Conservation (phyloP, 2,888 invertebrate species). For the Mystacides longicornis region DNA sequence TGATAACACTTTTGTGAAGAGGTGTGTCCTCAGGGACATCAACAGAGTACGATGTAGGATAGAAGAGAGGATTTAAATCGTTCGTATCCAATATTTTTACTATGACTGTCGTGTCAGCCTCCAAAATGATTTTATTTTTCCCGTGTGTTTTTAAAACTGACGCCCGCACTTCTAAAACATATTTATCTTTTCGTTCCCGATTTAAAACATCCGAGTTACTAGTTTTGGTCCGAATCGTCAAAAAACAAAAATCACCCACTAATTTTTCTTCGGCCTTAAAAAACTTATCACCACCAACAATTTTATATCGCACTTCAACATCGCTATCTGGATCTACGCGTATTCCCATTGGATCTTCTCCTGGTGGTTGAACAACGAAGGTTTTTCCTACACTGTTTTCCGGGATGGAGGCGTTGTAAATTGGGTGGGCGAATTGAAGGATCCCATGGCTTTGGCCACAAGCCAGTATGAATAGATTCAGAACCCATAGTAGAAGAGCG, state of each 20-base stretch:
- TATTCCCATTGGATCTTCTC: slow-evolving; percentile 77
- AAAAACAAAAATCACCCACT: slow-evolving; percentile 93
- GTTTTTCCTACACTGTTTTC: slow-evolving; percentile 90
- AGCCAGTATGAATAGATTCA: slow-evolving; percentile 22
- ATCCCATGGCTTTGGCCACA: slow-evolving; percentile 25
- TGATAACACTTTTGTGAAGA: slow-evolving; percentile 71
- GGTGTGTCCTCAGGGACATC: slow-evolving; percentile 84
- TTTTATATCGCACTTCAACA: slow-evolving; percentile 71
- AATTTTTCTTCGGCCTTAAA: slow-evolving; percentile 86
- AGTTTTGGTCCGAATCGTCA: slow-evolving; percentile 81
- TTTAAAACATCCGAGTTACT: slow-evolving; percentile 84
- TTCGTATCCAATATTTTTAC: slow-evolving; percentile 76
- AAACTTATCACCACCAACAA: slow-evolving; percentile 80
- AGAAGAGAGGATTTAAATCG: slow-evolving; percentile 91
- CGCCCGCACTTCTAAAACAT: slow-evolving; percentile 71
- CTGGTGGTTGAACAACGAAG: slow-evolving; percentile 64
- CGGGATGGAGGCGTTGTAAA: slow-evolving; percentile 84
- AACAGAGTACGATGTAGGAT: slow-evolving; percentile 79
- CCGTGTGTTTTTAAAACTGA: slow-evolving; percentile 52
- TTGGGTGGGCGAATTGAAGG: slow-evolving; percentile 61
- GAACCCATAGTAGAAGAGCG: slow-evolving; percentile 21
- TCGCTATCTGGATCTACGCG: slow-evolving; percentile 41
- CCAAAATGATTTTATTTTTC: slow-evolving; percentile 52
- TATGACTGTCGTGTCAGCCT: slow-evolving; percentile 64
- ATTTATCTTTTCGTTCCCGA: slow-evolving; percentile 82